A percentile compares a stretch with the other conserved stretches of the same genome.
These are phyloP conservation scores for Drosophila sp. DNA, from an alignment of 1,140 invertebrate species.

Conservation along the genomic window DNA sequence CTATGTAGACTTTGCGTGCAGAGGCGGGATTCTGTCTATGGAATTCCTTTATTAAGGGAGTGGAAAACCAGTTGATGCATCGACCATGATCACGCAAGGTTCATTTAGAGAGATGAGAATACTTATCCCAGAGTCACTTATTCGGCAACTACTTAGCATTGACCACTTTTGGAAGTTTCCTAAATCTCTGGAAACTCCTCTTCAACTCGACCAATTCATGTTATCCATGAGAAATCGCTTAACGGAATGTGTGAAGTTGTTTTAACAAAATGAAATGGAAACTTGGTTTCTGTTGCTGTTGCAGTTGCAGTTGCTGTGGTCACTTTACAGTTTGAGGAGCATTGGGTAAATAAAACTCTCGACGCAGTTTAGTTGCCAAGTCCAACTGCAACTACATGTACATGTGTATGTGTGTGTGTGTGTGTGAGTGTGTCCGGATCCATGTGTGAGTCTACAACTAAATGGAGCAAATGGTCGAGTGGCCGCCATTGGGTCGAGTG, in stretches of 20 bases:
- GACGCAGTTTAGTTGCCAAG: constrained; percentile 41
- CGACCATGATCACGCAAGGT: not conserved
- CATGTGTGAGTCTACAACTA: constrained; percentile 44
- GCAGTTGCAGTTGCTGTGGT: constrained; percentile 40
- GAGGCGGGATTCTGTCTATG: not conserved
- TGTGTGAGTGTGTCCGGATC: constrained; percentile 9
- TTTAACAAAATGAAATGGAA: constrained; percentile 33
- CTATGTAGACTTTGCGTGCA: not conserved
- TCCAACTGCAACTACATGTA: constrained; percentile 7
- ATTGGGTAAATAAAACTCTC: constrained; percentile 61
- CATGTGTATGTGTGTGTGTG: constrained; percentile 4
- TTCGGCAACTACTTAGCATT: not conserved
- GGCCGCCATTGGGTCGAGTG: constrained; percentile 74
- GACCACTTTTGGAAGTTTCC: not conserved
- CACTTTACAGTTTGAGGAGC: constrained; percentile 64
- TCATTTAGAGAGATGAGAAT: not conserved
- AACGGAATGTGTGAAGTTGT: not conserved
- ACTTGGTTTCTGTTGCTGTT: constrained; percentile 23
- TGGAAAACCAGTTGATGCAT: not conserved
- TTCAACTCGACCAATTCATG: not conserved
- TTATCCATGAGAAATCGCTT: not conserved
- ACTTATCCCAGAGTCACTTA: no score
- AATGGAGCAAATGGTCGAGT: constrained; percentile 80
- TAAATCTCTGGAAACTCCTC: no score
- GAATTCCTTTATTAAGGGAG: not conserved